phyloP scores from a whole-genome alignment of 1,140 invertebrate species.

The Meloidogyne hapla region DNA sequence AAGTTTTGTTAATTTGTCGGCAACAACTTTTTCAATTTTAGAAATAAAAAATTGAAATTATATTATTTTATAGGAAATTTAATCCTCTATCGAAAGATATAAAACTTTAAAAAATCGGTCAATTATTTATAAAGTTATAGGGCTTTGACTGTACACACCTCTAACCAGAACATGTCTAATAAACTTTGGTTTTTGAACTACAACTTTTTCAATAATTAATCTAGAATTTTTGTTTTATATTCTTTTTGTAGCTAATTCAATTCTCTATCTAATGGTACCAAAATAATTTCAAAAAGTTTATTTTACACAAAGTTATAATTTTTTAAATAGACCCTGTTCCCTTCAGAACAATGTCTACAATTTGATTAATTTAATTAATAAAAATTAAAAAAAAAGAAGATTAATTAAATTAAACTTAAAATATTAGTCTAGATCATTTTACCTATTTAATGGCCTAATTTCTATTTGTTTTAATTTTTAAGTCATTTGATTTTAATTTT shows the following conservation, averaged over 20 bases:
- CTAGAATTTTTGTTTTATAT: no score
- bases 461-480: not conserved
- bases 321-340: not conserved
- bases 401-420: not conserved
- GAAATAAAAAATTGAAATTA: no score
- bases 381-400: not conserved
- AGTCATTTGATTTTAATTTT: not conserved
- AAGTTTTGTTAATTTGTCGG: not conserved
- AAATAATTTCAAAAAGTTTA: no score
- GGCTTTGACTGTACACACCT: no score
- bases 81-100: not conserved
- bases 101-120: not conserved
- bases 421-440: not conserved
- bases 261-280: no score
- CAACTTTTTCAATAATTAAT: no score
- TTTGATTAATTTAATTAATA: not conserved
- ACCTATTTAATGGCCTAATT: not conserved
- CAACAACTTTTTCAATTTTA: not conserved
- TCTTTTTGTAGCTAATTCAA: no score
- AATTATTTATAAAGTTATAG: not conserved
- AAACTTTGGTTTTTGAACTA: no score
- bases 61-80: conserved; percentile 2
- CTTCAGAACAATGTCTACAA: not conserved
- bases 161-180: no score
- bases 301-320: not conserved